Evolutionary conservation across 2,797 vertebrate genomes (phyloP), one percentile per base, ranked within the genome.

Genomic region (Sebastes nivosus): DNA sequence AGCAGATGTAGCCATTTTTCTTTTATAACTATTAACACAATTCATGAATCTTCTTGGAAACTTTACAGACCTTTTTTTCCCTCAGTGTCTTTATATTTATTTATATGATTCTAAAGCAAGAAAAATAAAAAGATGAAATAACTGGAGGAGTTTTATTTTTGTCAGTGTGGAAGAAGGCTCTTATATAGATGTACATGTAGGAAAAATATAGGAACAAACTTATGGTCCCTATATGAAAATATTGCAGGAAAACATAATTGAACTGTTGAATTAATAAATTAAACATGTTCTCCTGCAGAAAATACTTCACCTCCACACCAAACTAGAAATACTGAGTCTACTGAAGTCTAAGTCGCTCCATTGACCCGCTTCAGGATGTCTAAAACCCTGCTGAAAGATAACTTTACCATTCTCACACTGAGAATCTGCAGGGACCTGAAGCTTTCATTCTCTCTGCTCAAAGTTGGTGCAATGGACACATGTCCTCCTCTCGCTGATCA

Each of bases 381-480:
- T 25, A 2, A 70, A 22, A 38, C 12, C 42, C 74, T 59, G 75
- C 66, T 22, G 67, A 34, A 42, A 54, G 24, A 4, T 2, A 67
- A 83, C 70, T 78, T 83, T 4, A 36, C 3, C 38, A 14, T 4
- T 32, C 24, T 80, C n/a, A 7, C 34, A 6, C 34, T 3, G 75
- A 14, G 2, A 3, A 16, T 20, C 75, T 78, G 60, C 34, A 77
- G 68, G 10, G 4, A 60, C 58, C 79, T 18, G 22, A 11, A 3
- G 22, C 66, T 54, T 22, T 5, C 3, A 14, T 12, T 22, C 10
- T 12, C 1, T 30, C 24, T 3, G 8, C 25, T 59, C 1, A 46
- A 77, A 75, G 72, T 77, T 76, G 72, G 2, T 42, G 54, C 59
- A 18, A 1, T 50, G 24, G 4, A 71, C 12, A 54, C 38, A 32